These are phyloP conservation scores for Papilio protenor DNA, from an alignment of 2,888 invertebrate genomes.

Conservation along the genomic window DNA sequence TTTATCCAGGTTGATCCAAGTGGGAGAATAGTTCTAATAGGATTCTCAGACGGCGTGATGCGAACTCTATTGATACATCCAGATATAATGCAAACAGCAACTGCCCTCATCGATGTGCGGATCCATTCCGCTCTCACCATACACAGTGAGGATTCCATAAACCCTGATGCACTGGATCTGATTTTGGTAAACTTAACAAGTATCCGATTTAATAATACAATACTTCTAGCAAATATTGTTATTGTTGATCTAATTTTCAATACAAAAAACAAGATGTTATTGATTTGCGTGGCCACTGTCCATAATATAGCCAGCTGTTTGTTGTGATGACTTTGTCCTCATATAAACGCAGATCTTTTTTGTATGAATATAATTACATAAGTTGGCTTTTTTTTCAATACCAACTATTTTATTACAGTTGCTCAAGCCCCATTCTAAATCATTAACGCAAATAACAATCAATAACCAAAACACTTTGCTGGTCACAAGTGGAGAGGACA, in stretches of 20 bases:
- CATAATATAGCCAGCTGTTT: neutral
- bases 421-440: conserved; percentile 87
- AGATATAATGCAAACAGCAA: conserved; percentile 59
- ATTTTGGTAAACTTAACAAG: conserved; percentile 62
- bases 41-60: conserved; percentile 89
- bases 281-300: neutral
- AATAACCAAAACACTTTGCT: conserved; percentile 84
- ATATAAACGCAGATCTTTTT: neutral
- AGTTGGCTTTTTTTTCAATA: neutral
- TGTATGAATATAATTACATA: neutral
- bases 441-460: conserved; percentile 85
- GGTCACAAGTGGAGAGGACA: conserved; percentile 87
- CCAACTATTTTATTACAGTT: conserved; percentile 61
- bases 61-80: conserved; percentile 78
- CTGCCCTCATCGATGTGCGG: conserved; percentile 61
- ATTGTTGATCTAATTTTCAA: neutral
- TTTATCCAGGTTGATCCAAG: conserved; percentile 82
- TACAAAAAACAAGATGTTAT: too few relatives aligned
- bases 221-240: neutral
- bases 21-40: conserved; percentile 87
- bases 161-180: conserved; percentile 68
- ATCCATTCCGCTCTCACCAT: conserved; percentile 71
- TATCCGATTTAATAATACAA: neutral
- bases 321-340: neutral
- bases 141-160: conserved; percentile 68